Base-by-base conservation (phyloP, 2,888 invertebrate species). In the Horisme vitalbata region DNA sequence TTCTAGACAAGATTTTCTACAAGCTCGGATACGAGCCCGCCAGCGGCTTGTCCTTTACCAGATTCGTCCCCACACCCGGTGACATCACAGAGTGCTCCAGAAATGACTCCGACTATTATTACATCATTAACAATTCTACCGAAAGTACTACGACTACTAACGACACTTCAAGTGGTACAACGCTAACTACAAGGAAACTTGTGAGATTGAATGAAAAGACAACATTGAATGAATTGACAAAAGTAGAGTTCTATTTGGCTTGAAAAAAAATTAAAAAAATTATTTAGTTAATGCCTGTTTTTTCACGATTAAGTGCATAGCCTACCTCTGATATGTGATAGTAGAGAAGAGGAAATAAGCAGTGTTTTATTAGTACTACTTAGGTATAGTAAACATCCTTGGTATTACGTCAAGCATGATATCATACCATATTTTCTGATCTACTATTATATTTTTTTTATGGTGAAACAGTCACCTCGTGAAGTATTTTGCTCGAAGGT, bases 1-100 rank as follows among this genome's bases (percentile, higher is more conserved):
- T 81, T 0, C 61, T 83, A 0, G 85, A 86, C 46, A 82, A 81
- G 53, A 71, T 85, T 5, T 79, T 85, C 60, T 78, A 73, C 50
- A 72, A 68, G 38, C 51, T 85, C n/a, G 86, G 85, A 1, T 86
- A 85, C 50, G 59, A 73, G 1, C 79, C 78, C 55, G 67, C 76
- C 0, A 63, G 55, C 18, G 59, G 68, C 0, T 2, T 36, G 0
- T 32, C 49, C 0, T 43, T 46, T 3, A 53, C 61, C 1, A 63
- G 55, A 32, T 82, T 74, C 43, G 65, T 77, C 0, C 78, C 79
- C 0, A 78, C 80, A 0, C 72, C 76, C 0, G 82, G 78, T 1
- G 76, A 78, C 3, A 66, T 81, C 6, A 79, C 82, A 0, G 78
- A 78, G 43, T 82, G 75, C 43, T 80, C 81, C 0, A 68, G 81